Base-by-base conservation (phyloP, 2,113 vertebrate species). In the Scomber colias region DNA sequence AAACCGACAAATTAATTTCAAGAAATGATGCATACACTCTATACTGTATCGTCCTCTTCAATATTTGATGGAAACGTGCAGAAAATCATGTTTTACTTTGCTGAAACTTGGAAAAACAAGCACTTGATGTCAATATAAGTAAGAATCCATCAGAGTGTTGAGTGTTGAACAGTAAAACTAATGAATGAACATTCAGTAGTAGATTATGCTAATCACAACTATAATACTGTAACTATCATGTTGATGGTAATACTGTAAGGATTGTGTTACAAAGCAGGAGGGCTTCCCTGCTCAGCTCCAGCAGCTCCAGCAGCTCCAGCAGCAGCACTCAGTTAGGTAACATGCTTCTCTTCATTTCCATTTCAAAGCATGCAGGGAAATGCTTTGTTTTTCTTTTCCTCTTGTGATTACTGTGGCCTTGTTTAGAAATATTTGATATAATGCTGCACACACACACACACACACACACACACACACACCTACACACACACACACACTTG, bases 311-410 rank as follows among this genome's bases (percentile, higher is more conserved):
- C 13, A 40, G 57, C 59, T 74, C 30, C 5, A 24, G 46, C 16
- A 48, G 27, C 46, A 2, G n/a, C 10, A 45, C 15, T 44, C 31
- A 5, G 7, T 59, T 24, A 54, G 15, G 71, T 15, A 35, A 75
- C 61, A 48, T 7, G 51, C 24, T 35, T 21, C 51, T 35, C 27
- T 24, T 66, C 10, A 59, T 67, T 50, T 68, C 15, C 74, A 77
- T 68, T 68, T 77, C 64, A 77, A 65, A 76, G 73, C 27, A 14
- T 76, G 21, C 16, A 55, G 61, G 13, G 3, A 55, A 45, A 48
- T n/a, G n/a, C 16, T 56, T 57, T 65, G 44, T 21, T 35, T 59
- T 61, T 15, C 12, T 16, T 51, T 68, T 59, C 31, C 48, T 69
- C 48, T 14, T 44, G 56, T 61, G 65, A 69, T 61, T 14, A 46